phyloP scores from a whole-genome alignment of 1,140 invertebrate species.

The Portunus trituberculatus region DNA sequence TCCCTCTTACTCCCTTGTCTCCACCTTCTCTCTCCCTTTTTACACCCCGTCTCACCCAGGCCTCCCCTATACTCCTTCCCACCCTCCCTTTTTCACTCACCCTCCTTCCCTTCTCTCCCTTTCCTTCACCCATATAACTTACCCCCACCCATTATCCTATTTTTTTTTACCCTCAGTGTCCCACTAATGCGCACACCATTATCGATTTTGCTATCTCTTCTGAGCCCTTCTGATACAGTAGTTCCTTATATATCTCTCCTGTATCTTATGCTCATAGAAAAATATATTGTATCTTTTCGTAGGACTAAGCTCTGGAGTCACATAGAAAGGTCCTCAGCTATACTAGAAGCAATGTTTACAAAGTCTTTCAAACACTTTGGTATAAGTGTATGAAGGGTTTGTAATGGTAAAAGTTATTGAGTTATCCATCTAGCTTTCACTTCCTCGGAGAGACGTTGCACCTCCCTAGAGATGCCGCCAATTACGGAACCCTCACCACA shows the following conservation, averaged over 20 bases:
- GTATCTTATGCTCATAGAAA: not conserved
- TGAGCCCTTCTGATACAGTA: constrained; percentile 53
- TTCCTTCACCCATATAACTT: constrained; percentile 36
- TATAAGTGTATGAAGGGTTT: too few relatives aligned
- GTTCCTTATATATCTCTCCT: constrained; percentile 1
- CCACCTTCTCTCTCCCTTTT: not conserved
- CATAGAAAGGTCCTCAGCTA: not conserved
- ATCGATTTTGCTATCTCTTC: constrained; percentile 66
- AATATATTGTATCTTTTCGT: not conserved
- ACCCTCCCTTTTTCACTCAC: not conserved
- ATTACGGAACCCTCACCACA: constrained; percentile 15
- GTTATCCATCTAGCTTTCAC: not conserved
- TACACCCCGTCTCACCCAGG: not conserved
- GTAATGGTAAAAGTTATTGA: not conserved
- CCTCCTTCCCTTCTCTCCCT: not conserved
- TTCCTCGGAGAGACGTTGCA: not conserved
- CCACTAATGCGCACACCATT: constrained; percentile 61
- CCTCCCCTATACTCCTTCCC: not conserved
- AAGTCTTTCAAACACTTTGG: not conserved
- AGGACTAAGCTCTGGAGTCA: not conserved
- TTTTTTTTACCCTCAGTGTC: constrained; percentile 25
- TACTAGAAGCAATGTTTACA: not conserved
- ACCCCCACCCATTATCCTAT: constrained; percentile 43
- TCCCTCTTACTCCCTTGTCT: not conserved
- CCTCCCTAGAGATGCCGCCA: constrained; percentile 13